These are phyloP conservation scores for Drosophila meridionalis DNA, from an alignment of 2,888 invertebrate genomes.

Conservation along the genomic window DNA sequence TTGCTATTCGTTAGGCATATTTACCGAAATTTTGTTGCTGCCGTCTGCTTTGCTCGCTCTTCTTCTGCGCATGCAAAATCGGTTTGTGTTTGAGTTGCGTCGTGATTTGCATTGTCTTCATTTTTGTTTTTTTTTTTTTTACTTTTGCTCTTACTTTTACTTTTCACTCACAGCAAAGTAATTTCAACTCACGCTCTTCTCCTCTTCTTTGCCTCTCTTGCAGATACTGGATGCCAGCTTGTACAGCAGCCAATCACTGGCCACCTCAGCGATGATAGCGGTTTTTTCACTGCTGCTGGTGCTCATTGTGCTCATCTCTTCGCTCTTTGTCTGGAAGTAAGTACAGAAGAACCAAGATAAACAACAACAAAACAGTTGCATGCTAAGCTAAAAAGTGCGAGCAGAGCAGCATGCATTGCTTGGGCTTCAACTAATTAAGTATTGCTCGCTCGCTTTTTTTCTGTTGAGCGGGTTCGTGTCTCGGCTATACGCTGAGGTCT, in stretches of 20 bases:
- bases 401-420: neutral
- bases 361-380: neutral
- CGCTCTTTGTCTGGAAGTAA: constrained; percentile 95
- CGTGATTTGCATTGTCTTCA: constrained; percentile 58
- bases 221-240: constrained; percentile 96
- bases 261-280: constrained; percentile 93
- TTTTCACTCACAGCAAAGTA: constrained; percentile 41
- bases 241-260: constrained; percentile 93
- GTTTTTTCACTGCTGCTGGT: constrained; percentile 92
- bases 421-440: constrained; percentile 6
- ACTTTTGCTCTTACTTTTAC: constrained; percentile 55
- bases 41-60: constrained; percentile 19
- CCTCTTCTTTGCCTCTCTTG: constrained; percentile 85
- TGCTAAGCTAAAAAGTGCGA: neutral
- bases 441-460: constrained; percentile 2
- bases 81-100: constrained; percentile 72
- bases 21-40: constrained; percentile 58
- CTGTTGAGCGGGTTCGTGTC: constrained; percentile 4
- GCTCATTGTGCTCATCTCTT: constrained; percentile 91
- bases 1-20: constrained; percentile 80
- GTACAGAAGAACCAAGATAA: constrained; percentile 84
- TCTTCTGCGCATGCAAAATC: constrained; percentile 69
- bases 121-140: constrained; percentile 23
- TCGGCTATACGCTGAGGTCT: neutral
- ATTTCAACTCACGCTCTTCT: constrained; percentile 49